Percentiles rank a stretch among this genome's conserved stretches.
Conservation (phyloP, 2,797 vertebrate species). For the Anguilla marmorata region DNA sequence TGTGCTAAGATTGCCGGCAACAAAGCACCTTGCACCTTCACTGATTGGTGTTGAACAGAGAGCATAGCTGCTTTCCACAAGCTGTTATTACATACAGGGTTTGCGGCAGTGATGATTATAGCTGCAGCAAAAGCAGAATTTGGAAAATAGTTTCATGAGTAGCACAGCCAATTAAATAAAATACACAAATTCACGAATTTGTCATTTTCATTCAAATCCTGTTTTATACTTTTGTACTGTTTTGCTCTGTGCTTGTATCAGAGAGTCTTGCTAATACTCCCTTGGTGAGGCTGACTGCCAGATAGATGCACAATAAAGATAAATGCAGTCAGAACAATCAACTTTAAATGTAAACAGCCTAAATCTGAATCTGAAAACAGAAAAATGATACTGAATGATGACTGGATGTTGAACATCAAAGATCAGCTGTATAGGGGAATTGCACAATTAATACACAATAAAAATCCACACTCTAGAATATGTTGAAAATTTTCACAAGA, state of each 20-base stretch:
- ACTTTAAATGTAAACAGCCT: neutral
- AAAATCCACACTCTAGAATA: neutral
- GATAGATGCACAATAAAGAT: neutral
- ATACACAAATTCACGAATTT: neutral
- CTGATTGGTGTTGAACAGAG: conserved; percentile 36
- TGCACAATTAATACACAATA: neutral
- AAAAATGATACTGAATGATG: neutral
- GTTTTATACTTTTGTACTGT: neutral
- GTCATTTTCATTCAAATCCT: neutral
- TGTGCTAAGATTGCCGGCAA: conserved; percentile 29
- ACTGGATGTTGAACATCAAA: neutral
- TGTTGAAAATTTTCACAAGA: neutral
- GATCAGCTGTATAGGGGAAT: neutral
- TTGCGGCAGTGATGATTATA: neutral
- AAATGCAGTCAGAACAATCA: neutral
- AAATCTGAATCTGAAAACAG: neutral
- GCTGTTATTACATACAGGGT: conserved; percentile 21
- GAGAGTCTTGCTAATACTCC: neutral
- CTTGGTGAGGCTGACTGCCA: neutral
- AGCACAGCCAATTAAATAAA: neutral
- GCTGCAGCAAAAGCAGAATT: conserved; percentile 12
- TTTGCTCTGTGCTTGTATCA: neutral
- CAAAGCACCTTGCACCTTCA: conserved; percentile 33
- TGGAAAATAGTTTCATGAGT: neutral
- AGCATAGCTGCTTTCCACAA: neutral